phyloP scores from a whole-genome alignment of 1,140 invertebrate species.

The Drosophila teissieri region DNA sequence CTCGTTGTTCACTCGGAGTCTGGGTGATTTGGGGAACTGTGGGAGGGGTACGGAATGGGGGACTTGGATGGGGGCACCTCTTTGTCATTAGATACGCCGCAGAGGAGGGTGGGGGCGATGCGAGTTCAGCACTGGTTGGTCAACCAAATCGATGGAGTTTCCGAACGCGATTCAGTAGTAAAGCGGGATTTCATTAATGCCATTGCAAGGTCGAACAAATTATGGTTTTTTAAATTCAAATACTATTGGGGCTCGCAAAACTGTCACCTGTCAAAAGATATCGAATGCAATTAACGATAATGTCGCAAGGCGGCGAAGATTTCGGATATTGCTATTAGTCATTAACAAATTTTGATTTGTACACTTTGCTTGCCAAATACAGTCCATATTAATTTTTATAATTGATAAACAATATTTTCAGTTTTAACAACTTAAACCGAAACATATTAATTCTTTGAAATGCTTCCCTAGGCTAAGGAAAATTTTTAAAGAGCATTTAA shows the following conservation, averaged over 20 bases:
- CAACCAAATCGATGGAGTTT: constrained; percentile 28
- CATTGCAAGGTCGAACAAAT: constrained; percentile 29
- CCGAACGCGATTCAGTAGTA: constrained; percentile 10
- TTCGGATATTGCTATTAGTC: background rate
- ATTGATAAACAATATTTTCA: too few relatives aligned
- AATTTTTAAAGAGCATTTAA: background rate
- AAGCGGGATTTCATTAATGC: constrained; percentile 39
- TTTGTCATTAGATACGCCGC: constrained; percentile 47
- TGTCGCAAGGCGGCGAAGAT: background rate
- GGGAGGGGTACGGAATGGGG: constrained; percentile 1
- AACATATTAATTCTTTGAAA: too few relatives aligned
- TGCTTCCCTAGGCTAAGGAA: background rate
- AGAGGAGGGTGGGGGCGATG: background rate
- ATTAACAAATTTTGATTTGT: background rate
- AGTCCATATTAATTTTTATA: too few relatives aligned
- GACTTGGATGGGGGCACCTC: constrained; percentile 19
- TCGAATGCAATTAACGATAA: background rate
- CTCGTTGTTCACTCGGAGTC: constrained; percentile 48
- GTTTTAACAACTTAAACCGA: too few relatives aligned
- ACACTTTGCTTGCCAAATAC: too few relatives aligned
- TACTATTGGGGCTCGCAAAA: constrained; percentile 7
- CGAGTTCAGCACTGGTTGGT: constrained; percentile 23
- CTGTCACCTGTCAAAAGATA: constrained; percentile 10
- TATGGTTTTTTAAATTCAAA: constrained; percentile 5
- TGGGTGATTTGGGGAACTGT: constrained; percentile 18